These are phyloP conservation scores for Cololabis saira DNA, from an alignment of 2,113 vertebrate species.

Conservation along the genomic window DNA sequence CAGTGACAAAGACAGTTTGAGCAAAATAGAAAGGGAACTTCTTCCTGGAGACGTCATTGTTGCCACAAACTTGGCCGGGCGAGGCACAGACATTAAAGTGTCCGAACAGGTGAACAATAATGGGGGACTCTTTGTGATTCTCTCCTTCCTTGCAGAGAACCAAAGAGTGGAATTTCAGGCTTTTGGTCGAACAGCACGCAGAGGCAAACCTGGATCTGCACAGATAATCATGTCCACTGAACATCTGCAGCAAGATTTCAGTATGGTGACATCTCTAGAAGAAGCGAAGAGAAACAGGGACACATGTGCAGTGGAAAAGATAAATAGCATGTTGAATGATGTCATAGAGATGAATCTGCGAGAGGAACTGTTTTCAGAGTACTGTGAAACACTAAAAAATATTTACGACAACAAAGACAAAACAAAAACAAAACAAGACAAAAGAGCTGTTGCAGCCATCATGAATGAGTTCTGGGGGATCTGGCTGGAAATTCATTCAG, in stretches of 20 bases:
- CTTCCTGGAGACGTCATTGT: conserved; percentile 38
- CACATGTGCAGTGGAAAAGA: conserved; percentile 13
- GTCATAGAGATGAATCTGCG: conserved; percentile 34
- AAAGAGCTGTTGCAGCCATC: conserved; percentile 16
- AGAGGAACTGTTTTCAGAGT: conserved; percentile 40
- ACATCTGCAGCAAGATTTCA: conserved; percentile 23
- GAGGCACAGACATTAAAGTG: conserved; percentile 40
- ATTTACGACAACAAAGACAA: conserved; percentile 17
- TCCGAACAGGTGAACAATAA: conserved; percentile 36
- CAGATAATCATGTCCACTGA: conserved; percentile 17
- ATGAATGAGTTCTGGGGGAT: conserved; percentile 44
- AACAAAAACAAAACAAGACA: too few relatives aligned
- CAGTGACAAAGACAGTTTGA: conserved; percentile 33
- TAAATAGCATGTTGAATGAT: conserved; percentile 23
- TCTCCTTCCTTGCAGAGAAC: conserved; percentile 38
- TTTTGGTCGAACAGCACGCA: conserved; percentile 37
- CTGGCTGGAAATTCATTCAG: conserved; percentile 33
- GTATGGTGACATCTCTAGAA: conserved; percentile 11
- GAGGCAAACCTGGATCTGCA: conserved; percentile 49
- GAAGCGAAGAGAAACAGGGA: conserved; percentile 29
- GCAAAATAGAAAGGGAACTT: conserved; percentile 16
- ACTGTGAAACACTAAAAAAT: conserved; percentile 22
- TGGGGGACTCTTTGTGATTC: conserved; percentile 38
- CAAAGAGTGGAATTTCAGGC: conserved; percentile 41
- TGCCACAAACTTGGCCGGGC: conserved; percentile 35